These are phyloP conservation scores for Notoglanidium macrostoma DNA, from an alignment of 2,797 vertebrate genomes.

Conservation along the genomic window DNA sequence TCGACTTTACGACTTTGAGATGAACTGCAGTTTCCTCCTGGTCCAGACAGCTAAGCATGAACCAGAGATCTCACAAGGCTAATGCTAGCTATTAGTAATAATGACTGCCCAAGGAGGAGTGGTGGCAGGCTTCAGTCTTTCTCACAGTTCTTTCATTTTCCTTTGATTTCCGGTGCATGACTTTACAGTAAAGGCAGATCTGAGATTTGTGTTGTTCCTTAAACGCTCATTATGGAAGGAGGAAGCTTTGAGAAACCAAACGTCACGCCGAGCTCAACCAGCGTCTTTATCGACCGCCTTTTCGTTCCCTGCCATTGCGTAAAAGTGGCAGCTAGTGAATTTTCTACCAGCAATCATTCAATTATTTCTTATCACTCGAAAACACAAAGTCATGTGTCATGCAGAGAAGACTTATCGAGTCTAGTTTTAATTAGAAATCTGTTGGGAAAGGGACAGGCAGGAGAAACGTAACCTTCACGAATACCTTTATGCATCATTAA, in stretches of 20 bases:
- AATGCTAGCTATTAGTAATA: slow-evolving; percentile 44
- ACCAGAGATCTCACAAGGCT: slow-evolving; percentile 29
- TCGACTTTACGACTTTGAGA: slow-evolving; percentile 53
- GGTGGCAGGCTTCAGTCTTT: slow-evolving; percentile 25
- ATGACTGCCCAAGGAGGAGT: slow-evolving; percentile 34
- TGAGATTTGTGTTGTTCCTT: slow-evolving; percentile 10
- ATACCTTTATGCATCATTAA: slow-evolving; percentile 61
- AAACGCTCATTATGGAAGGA: slow-evolving; percentile 12
- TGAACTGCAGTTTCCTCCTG: slow-evolving; percentile 47
- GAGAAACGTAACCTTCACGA: slow-evolving; percentile 46
- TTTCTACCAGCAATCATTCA: slow-evolving; percentile 56
- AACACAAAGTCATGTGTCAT: slow-evolving; percentile 36
- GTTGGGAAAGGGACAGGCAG: slow-evolving; percentile 40
- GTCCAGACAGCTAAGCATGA: slow-evolving; percentile 46
- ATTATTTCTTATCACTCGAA: slow-evolving; percentile 56
- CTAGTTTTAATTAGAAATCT: slow-evolving; percentile 57
- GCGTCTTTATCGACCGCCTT: slow-evolving; percentile 44
- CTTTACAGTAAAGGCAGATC: slow-evolving; percentile 18
- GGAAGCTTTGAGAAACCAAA: slow-evolving; percentile 31
- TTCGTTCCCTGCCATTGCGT: slow-evolving; percentile 31
- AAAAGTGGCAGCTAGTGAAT: slow-evolving; percentile 46
- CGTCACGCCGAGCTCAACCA: slow-evolving; percentile 35
- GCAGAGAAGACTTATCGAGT: slow-evolving; percentile 46
- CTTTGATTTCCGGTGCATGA: slow-evolving; percentile 18
- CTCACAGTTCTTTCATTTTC: neutral